Percentiles rank a stretch among this genome's conserved stretches.
Evolutionary conservation across 2,797 vertebrate genomes (phyloP).

Genomic region (Benthosema pterotum): DNA sequence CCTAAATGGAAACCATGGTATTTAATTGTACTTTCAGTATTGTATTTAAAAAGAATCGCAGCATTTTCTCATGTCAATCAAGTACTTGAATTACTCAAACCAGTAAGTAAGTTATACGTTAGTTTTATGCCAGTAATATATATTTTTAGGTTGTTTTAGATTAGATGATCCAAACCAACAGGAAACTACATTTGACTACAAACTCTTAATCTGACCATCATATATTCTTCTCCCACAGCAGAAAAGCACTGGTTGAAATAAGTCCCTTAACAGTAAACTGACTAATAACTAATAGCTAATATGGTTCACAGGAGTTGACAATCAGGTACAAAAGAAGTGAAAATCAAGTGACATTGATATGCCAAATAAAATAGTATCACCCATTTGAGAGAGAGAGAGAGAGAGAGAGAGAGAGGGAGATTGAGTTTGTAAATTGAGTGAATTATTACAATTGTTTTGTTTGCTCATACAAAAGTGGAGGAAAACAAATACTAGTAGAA

Average conservation of each 20-base stretch:
- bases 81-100: too few relatives aligned
- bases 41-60: too few relatives aligned
- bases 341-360: background rate
- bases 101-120: background rate
- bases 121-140: background rate
- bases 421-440: background rate
- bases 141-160: too few relatives aligned
- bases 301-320: constrained; percentile 22
- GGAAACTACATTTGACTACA: background rate
- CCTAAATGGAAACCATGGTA: too few relatives aligned
- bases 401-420: too few relatives aligned
- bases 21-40: too few relatives aligned
- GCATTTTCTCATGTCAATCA: too few relatives aligned
- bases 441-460: background rate
- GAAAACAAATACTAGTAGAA: constrained; percentile 29
- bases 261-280: constrained; percentile 1
- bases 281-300: constrained; percentile 14
- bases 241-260: constrained; percentile 5
- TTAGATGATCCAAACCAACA: too few relatives aligned
- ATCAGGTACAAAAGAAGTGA: background rate
- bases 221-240: background rate
- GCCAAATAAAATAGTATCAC: too few relatives aligned
- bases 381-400: too few relatives aligned
- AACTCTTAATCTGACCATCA: background rate
- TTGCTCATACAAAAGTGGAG: constrained; percentile 33